phyloP scores from a whole-genome alignment of 2,797 vertebrate species.

The Rhadinocentrus ornatus region DNA sequence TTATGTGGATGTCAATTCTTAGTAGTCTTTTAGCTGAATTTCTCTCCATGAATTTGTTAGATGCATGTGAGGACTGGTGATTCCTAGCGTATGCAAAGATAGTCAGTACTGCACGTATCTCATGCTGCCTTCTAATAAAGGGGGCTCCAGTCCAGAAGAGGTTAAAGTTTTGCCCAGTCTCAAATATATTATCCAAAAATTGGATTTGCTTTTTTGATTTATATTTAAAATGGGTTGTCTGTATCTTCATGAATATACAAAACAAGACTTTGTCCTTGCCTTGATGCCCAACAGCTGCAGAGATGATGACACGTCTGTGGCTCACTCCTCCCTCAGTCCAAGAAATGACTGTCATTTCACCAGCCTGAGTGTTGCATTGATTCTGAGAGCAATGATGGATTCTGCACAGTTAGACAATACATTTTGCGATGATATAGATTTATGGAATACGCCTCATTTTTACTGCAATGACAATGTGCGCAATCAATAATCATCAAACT shows the following conservation, averaged over 20 bases:
- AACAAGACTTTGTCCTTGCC: conserved; percentile 29
- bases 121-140: no score
- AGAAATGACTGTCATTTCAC: conserved; percentile 54
- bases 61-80: no score
- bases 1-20: no score
- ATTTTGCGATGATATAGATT: conserved; percentile 29
- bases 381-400: conserved; percentile 54
- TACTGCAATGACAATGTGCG: conserved; percentile 28
- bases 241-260: conserved; percentile 18
- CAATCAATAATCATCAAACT: conserved; percentile 24
- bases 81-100: no score
- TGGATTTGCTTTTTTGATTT: conserved; percentile 7
- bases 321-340: conserved; percentile 38
- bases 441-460: conserved; percentile 23
- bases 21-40: no score
- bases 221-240: conserved; percentile 12
- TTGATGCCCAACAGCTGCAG: conserved; percentile 44
- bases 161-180: neutral
- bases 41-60: no score
- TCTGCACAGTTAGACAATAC: conserved; percentile 42
- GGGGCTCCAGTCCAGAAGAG: no score
- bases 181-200: conserved; percentile 5
- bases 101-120: no score
- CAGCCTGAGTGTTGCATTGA: conserved; percentile 50
- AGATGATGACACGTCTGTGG: conserved; percentile 48